Evolutionary conservation across 1,140 invertebrate species (phyloP), one percentile per base, ranked within the genome.

Genomic region (Musca vetustissima): DNA sequence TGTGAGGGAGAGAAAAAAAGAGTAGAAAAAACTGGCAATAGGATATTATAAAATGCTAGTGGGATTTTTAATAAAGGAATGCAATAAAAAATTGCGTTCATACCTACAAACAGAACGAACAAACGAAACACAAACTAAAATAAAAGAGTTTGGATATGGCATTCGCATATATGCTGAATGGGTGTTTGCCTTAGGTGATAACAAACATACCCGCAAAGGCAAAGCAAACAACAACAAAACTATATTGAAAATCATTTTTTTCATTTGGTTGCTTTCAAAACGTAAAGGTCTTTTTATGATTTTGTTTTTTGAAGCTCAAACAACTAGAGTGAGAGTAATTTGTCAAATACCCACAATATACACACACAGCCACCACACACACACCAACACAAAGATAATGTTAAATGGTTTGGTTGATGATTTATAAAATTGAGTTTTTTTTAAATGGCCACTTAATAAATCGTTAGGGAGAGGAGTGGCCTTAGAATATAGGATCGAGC

Each of bases 301-400:
- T 61, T 61, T n/a, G 21, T 61, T 61, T 61, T n/a, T 43, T 61
- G 28, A 61, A 52, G 36, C 36, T 43, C 36, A 19, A 21, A 61
- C 57, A 61, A 61, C 57, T 61, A 61, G 57, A 61, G 57, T 61
- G 57, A 61, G 57, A 61, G 57, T 61, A 61, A 61, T 61, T 61
- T 61, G 57, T 61, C 57, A 61, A 61, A 61, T 36, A 36, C 32
- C 7, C 7, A 6, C 36, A 43, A 1, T 2, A 43, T 9, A 43
- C 13, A 43, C 1, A 43, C 6, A 4, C 11, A 43, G 11, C 6
- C 36, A 43, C 36, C 4, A 8, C 4, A 43, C 6, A 43, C 4
- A 7, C 36, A 6, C 36, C 6, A 4, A 43, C 11, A 43, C 6
- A 43, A 11, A 13, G 13, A 43, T 2, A 13, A 1, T 13, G 36